Base-by-base conservation (phyloP, 2,113 vertebrate species). In the Stictonetta naevosa region DNA sequence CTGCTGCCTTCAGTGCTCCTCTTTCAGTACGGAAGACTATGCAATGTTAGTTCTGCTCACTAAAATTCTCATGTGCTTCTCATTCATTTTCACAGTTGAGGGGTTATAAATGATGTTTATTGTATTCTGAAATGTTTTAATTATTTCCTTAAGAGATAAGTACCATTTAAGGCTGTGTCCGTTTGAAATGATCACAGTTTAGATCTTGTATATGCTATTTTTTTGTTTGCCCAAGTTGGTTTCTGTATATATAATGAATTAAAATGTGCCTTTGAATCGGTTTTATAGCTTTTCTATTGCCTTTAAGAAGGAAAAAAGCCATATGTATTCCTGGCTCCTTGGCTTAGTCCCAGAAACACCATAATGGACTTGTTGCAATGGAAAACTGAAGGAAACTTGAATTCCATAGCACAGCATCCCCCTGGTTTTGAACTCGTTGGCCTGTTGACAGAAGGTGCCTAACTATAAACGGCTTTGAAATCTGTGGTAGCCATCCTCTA, bases 211-310 rank as follows among this genome's bases (percentile, higher is more conserved):
- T 53, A 11, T 7, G 5, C 86, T 88, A 84, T 74, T 79, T 96
- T 90, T 69, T 82, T 59, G 62, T 82, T 40, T 84, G 53, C 77
- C 53, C 33, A 74, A 81, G 90, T 10, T 86, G 64, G 50, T 86
- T 88, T 92, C 38, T 94, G 50, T 95, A 2, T 92, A 42, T 93
- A 38, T 64, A 5, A 28, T 38, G 5, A 90, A 97, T 93, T 93
- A 93, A 92, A 94, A 15, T 8, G 93, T 96, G 92, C 88, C 92
- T 97, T 93, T 69, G 81, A 91, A 89, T 89, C 44, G 50, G 28
- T 36, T 90, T 23, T 89, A 63, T 8, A 84, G 67, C 66, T 93
- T 91, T 89, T 81, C 64, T 21, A 31, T 88, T 89, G 53, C 42
- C 40, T 91, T 84, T 52, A 25, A 78, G 69, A 79, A 92, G 95